These are phyloP conservation scores for Ladona fulva DNA, from an alignment of 1,140 invertebrate species.

Conservation along the genomic window DNA sequence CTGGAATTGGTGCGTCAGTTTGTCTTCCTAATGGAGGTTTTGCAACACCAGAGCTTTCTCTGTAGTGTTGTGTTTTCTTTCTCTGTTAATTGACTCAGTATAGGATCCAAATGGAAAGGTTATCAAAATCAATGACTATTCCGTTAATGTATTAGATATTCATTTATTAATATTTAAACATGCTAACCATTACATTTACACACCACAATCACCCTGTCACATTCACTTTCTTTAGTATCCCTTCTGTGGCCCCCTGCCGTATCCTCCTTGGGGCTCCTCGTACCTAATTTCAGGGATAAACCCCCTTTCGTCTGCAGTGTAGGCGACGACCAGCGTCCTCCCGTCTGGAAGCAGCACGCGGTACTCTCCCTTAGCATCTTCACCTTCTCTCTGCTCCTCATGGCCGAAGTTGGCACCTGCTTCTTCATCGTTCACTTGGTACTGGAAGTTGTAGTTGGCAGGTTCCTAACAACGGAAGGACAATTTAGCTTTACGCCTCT, in stretches of 20 bases:
- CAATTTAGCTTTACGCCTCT: too few relatives aligned
- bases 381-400: slow-evolving; percentile 51
- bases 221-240: background rate
- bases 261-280: slow-evolving; percentile 28
- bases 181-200: too few relatives aligned
- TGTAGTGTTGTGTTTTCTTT: too few relatives aligned
- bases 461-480: slow-evolving; percentile 53
- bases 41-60: too few relatives aligned
- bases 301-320: slow-evolving; percentile 62
- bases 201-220: too few relatives aligned
- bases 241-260: background rate
- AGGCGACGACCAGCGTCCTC: slow-evolving; percentile 62
- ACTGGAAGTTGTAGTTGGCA: slow-evolving; percentile 64
- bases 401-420: slow-evolving; percentile 64
- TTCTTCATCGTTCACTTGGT: slow-evolving; percentile 56
- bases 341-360: slow-evolving; percentile 70
- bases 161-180: too few relatives aligned
- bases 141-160: too few relatives aligned
- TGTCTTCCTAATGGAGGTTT: too few relatives aligned
- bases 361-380: slow-evolving; percentile 58
- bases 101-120: too few relatives aligned
- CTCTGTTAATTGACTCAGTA: too few relatives aligned
- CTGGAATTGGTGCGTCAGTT: too few relatives aligned
- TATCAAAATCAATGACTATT: too few relatives aligned
- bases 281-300: slow-evolving; percentile 69